These are phyloP conservation scores for Lacerta agilis DNA, from an alignment of 2,797 vertebrate species.

Conservation along the genomic window DNA sequence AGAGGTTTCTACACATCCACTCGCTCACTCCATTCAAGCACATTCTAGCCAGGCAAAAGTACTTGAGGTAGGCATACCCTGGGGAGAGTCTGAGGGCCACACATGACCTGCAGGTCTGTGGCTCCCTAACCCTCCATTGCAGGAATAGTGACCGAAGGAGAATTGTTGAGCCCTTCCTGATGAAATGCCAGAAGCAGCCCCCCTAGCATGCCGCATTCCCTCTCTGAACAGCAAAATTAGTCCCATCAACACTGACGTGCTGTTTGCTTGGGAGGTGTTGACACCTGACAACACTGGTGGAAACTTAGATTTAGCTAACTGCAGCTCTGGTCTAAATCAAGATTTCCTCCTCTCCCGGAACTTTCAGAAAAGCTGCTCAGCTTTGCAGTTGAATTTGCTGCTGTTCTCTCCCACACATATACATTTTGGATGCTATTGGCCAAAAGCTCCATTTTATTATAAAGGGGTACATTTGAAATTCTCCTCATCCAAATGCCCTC, in stretches of 20 bases:
- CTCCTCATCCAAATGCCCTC: background rate
- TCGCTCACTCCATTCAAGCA: too few species aligned
- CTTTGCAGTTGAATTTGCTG: background rate
- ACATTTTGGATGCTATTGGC: background rate
- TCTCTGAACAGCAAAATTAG: background rate
- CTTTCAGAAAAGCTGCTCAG: background rate
- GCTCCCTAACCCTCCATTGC: too few species aligned
- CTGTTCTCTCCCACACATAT: background rate
- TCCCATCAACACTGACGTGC: background rate
- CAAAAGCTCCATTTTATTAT: background rate
- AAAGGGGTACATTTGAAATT: background rate
- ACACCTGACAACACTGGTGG: background rate
- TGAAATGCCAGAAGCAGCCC: background rate
- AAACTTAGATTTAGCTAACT: background rate
- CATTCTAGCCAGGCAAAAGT: too few species aligned
- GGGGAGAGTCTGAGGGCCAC: too few species aligned
- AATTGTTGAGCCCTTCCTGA: background rate
- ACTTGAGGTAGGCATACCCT: too few species aligned
- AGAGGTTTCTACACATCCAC: too few species aligned
- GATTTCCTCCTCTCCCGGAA: background rate
- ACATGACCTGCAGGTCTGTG: too few species aligned
- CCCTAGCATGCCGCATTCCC: too few species aligned
- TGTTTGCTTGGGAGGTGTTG: background rate
- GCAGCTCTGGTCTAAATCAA: background rate
- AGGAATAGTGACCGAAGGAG: background rate